Evolutionary conservation across 1,140 invertebrate genomes (phyloP).

Genomic region (Solenopsis fugax): DNA sequence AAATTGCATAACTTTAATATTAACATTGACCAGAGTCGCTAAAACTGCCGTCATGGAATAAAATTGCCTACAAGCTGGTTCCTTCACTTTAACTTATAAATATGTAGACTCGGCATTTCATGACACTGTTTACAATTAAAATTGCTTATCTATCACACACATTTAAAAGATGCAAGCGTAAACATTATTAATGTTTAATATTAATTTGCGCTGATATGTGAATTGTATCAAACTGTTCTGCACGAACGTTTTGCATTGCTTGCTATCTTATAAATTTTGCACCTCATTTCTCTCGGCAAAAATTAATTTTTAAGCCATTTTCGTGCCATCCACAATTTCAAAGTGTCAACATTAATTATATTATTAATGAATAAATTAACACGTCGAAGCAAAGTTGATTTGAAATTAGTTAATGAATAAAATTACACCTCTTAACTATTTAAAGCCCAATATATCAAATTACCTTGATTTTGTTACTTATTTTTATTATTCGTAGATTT

Average conservation of each 20-base stretch:
- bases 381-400: background rate
- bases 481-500: background rate
- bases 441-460: background rate
- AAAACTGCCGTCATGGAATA: conserved; percentile 39
- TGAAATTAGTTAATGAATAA: background rate
- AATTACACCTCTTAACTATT: background rate
- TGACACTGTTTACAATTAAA: background rate
- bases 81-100: conserved; percentile 19
- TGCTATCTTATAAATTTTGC: background rate
- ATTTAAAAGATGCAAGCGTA: conserved; percentile 5
- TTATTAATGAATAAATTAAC: background rate
- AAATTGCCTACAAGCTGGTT: conserved; percentile 35
- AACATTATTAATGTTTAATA: background rate
- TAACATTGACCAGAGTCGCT: background rate
- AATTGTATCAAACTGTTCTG: background rate
- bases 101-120: conserved; percentile 4
- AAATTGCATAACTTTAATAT: conserved; percentile 10
- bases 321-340: background rate
- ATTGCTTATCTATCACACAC: background rate
- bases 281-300: background rate
- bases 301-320: background rate
- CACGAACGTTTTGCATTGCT: background rate
- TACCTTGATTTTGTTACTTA: background rate
- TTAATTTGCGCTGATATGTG: background rate
- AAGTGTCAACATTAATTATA: background rate